Base-by-base conservation (phyloP, 2,113 vertebrate genomes). In the Phasianus colchicus region DNA sequence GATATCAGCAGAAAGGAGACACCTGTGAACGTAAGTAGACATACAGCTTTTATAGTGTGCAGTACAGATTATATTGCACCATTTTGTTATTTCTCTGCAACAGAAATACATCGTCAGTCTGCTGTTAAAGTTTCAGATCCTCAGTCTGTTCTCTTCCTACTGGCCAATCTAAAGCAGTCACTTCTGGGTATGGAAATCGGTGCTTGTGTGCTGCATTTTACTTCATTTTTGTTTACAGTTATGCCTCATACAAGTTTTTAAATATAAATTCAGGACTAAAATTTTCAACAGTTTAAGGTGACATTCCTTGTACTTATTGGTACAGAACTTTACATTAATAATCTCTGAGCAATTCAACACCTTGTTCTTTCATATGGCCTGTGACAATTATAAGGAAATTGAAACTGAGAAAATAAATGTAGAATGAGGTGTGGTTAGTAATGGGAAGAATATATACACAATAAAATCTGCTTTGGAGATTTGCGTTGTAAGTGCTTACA, bases 1-100 rank as follows among this genome's bases (percentile, higher is more conserved):
- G 99, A 96, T 99, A 99, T 96, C 99, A 99, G 96, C 99, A 99
- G 95, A 99, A 99, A 98, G 99, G 99, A 83, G 99, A 99, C 84
- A 98, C 98, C 0, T 99, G 99, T 92, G 99, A 99, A 98, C 99
- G 99, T 99, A 98, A 99, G 99, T 99, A 96, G 74, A 80, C 47
- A 13, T 36, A 14, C 32, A 43, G 9, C 43, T 94, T 88, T 71
- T 90, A 11, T 69, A 71, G 91, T 57, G 8, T 91, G 32, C 32
- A 32, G 45, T 69, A 19, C 21, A 73, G 25, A 36, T 88, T 32
- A 36, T 55, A 17, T 82, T 90, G 50, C 86, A 29, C 7, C 9
- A 21, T 11, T 24, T 69, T 40, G 6, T 72, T 95, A 6, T 17
- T 84, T 45, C 9, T 66, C 43, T n/a, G 0, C 9, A 70, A 67